Conservation (phyloP, 2,797 vertebrate genomes). For the Eleutherodactylus coqui region DNA sequence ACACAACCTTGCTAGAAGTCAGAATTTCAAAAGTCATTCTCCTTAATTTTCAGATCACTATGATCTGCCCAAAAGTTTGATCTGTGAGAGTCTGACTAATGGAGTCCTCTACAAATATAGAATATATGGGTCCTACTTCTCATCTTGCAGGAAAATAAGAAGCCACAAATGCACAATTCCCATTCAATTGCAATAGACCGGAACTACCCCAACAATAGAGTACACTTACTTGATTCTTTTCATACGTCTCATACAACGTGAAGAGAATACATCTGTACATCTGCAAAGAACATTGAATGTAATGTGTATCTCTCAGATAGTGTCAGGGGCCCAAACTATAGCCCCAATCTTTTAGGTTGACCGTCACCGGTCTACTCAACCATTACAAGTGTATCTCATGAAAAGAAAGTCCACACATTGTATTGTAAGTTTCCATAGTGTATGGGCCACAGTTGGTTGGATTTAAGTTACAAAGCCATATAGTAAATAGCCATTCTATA, state of each 20-base stretch:
- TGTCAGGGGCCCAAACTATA: not conserved
- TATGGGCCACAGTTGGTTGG: not conserved
- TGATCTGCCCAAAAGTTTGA: too few species aligned
- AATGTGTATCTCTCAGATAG: not conserved
- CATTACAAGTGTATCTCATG: not conserved
- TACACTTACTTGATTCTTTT: not conserved
- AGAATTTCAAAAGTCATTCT: not conserved
- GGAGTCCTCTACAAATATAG: too few species aligned
- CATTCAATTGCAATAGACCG: not conserved
- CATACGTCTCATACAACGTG: not conserved
- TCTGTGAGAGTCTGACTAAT: not conserved
- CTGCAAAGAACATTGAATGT: not conserved
- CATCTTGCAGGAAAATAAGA: too few species aligned
- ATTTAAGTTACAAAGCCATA: not conserved
- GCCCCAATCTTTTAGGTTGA: not conserved
- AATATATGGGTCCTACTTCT: too few species aligned
- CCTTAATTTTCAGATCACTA: not conserved
- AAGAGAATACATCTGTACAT: not conserved
- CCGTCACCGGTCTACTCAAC: not conserved
- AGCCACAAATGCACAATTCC: too few species aligned
- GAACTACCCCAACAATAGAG: not conserved
- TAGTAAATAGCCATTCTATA: not conserved
- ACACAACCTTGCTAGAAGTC: not conserved
- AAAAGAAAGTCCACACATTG: not conserved
- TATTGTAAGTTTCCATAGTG: not conserved